Evolutionary conservation across 1,140 invertebrate species (phyloP), one percentile per base, ranked within the genome.

Genomic region (Drosophila varians): DNA sequence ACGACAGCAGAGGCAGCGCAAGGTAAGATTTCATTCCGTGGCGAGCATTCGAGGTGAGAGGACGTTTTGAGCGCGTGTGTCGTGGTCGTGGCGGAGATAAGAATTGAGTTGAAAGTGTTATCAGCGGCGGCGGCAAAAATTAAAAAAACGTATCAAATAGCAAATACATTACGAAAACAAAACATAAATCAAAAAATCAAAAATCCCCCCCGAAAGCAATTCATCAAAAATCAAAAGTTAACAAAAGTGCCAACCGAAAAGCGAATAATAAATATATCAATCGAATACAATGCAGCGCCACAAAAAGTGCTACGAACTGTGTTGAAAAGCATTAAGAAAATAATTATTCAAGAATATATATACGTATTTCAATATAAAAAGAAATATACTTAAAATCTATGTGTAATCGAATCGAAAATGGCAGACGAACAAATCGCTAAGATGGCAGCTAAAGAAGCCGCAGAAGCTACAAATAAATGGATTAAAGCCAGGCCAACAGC

Each of bases 11-110:
- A 31, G 28, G 28, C 28, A 31, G 36, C 36, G 69, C 56, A 74
- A 86, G 82, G 77, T 86, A 80, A 74, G 77, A 74, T 69, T 82
- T 83, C 77, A 86, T 82, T 87, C 74, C 77, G 69, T 84, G 74
- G 68, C 77, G 69, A 82, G 78, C 78, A 83, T 74, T 83, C 79
- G 52, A 78, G 56, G 48, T 60, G 69, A 72, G 56, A 68, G 69
- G 56, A 72, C 69, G 68, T 72, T 46, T 70, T 71, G 68, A 80
- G 52, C 82, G 80, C 73, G 79, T 58, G 80, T 83, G 46, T 71
- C 62, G 28, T 56, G 57, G 34, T 36, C 12, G 70, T 56, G 57
- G 48, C 65, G 45, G 43, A 34, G 47, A 45, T 53, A 65, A 68
- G 26, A 42, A 47, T 47, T 48, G 64, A 34, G 25, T 68, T 36